Evolutionary conservation across 2,888 invertebrate genomes (phyloP), one percentile per base, ranked within the genome.

Genomic region (Seira ritae): DNA sequence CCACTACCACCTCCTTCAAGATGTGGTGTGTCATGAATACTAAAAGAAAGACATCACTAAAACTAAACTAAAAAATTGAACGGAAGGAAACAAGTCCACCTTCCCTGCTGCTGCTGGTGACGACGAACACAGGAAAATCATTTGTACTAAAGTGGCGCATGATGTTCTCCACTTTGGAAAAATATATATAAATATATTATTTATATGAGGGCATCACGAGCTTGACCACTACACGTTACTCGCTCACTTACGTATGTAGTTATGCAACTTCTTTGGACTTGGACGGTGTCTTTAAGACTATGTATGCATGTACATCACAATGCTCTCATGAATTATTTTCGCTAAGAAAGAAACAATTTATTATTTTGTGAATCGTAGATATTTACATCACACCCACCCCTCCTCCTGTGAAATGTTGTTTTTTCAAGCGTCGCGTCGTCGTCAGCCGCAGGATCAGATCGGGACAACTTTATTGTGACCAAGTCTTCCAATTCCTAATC

Each of bases 11-110:
- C 31, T 31, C 8, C 31, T 31, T 31, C 31, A 31, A 31, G 31
- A 31, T 31, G 31, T n/a, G 60, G 3, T 62, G 62, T 62, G 62
- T 20, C 22, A 8, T 19, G 62, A 62, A 62, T 62, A 62, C 20
- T 62, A 62, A n/a, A n/a, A n/a, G n/a, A n/a, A n/a, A 62, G 19
- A 62, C 62, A n/a, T 12, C 50, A 12, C 12, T 1, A 50, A n/a
- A 50, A 50, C 12, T 1, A 50, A n/a, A 50, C 3, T 19, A 62
- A 62, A 55, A 55, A 62, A 20, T 50, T 17, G 67, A 68, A 37
- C 23, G 67, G 50, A 69, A 60, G 42, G 68, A 76, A 76, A 76
- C 76, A 24, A 68, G 76, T 76, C 76, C 19, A 76, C 76, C 76
- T 76, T 69, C 31, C 31, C 76, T 69, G 60, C 55, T 55, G n/a